These are phyloP conservation scores for Drosophila watanabei DNA, from an alignment of 1,140 invertebrate genomes.

Conservation along the genomic window DNA sequence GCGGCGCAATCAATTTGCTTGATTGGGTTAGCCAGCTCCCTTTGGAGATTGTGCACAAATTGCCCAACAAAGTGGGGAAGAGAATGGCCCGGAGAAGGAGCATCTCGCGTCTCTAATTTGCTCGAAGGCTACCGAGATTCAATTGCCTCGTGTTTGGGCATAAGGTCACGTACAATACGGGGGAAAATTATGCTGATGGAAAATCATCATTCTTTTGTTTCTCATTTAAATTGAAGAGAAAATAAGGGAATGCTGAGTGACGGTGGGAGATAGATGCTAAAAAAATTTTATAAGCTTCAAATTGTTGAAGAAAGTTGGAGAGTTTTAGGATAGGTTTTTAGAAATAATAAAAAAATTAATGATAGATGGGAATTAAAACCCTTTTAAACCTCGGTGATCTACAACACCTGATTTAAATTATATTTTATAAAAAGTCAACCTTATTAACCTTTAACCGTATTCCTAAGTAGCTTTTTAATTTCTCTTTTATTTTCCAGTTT, in stretches of 20 bases:
- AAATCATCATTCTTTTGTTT: slow-evolving; percentile 18
- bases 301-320: background rate
- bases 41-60: slow-evolving; percentile 59
- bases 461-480: background rate
- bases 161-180: slow-evolving; percentile 31
- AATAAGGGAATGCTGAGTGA: background rate
- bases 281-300: background rate
- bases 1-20: slow-evolving; percentile 64
- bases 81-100: slow-evolving; percentile 34
- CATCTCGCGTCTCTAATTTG: slow-evolving; percentile 37
- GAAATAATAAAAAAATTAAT: background rate
- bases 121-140: slow-evolving; percentile 37
- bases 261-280: background rate
- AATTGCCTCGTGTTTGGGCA: slow-evolving; percentile 19
- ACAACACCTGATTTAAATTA: too few relatives aligned
- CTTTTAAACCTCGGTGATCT: background rate
- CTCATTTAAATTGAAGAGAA: background rate
- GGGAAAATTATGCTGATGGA: slow-evolving; percentile 32
- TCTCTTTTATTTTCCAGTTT: background rate
- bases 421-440: background rate
- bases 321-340: background rate
- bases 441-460: background rate
- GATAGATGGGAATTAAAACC: background rate
- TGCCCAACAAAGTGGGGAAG: slow-evolving; percentile 56
- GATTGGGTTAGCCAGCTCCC: slow-evolving; percentile 66